Conservation (phyloP, 2,888 invertebrate species). For the Sarcophaga variegata region DNA sequence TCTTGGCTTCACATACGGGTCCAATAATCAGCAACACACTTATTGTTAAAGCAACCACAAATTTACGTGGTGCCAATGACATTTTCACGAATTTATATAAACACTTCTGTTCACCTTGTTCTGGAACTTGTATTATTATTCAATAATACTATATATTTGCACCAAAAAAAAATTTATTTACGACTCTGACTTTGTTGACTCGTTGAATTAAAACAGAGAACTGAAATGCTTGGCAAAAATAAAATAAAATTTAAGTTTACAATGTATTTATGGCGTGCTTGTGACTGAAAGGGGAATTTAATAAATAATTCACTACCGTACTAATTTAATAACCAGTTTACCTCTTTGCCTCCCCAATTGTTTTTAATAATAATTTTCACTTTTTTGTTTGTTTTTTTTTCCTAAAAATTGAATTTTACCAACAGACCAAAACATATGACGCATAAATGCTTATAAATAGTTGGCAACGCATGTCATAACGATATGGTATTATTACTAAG, state of each 20-base stretch:
- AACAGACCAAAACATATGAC: constrained; percentile 36
- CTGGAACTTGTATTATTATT: constrained; percentile 30
- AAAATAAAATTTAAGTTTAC: constrained; percentile 8
- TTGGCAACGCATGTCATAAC: constrained; percentile 1
- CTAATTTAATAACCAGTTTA: constrained; percentile 68
- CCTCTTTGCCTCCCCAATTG: constrained; percentile 41
- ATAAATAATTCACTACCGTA: constrained; percentile 52
- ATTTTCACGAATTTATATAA: constrained; percentile 19
- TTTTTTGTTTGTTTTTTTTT: constrained; percentile 38
- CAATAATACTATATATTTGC: background rate
- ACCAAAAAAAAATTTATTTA: background rate
- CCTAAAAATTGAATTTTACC: constrained; percentile 40
- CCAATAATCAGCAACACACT: constrained; percentile 28
- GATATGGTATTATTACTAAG: background rate
- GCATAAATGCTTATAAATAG: constrained; percentile 21
- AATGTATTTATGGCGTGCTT: constrained; percentile 42
- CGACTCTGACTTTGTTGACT: constrained; percentile 33
- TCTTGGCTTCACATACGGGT: constrained; percentile 74
- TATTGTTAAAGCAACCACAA: constrained; percentile 48
- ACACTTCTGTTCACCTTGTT: background rate
- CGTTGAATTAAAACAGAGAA: constrained; percentile 29
- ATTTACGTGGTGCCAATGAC: constrained; percentile 42
- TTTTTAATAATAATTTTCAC: constrained; percentile 44
- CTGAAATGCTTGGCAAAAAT: constrained; percentile 27
- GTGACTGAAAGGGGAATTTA: constrained; percentile 47